Base-by-base conservation (phyloP, 1,140 invertebrate genomes). In the Ceratina calcarata region DNA sequence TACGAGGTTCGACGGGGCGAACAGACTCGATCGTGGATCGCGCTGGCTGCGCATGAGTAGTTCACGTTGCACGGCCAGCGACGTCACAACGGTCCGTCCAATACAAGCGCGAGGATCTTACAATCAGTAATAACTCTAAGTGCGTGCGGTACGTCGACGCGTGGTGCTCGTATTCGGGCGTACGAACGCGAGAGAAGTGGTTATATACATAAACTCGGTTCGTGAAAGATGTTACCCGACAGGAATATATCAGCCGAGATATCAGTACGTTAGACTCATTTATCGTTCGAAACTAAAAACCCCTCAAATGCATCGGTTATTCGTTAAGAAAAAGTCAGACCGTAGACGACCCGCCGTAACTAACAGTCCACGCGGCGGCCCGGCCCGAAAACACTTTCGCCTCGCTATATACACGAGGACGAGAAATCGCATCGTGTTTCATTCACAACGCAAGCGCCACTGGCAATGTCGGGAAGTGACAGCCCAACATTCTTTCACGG, bases 401-500 rank as follows among this genome's bases (percentile, higher is more conserved):
- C 73, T 73, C 75, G 70, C 79, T 84, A 78, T 77, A 82, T 78
- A 85, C 80, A 82, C 72, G 72, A 75, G 80, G 80, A 82, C 72
- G 72, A 75, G 80, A 80, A 82, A 76, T 83, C 76, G 82, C 87
- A 85, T 88, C 85, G 85, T 86, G 82, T 87, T 83, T 86, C 86
- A 86, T 80, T 86, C 84, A 81, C 81, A 82, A 87, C 86, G 84
- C 84, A 86, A 84, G 87, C 86, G 86, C 87, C 87, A 85, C 81
- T 87, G 87, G 88, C 86, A 89, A 93, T 93, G 92, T 93, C 92
- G 89, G 92, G 92, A 88, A 93, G 92, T 91, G 92, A 93, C 89
- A 93, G 92, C 87, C 92, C 92, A 88, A 93, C 92, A 81, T 93
- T 93, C 89, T 93, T 93, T 88, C 92, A 93, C 87, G 92, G 92